Percentiles rank a stretch among this genome's conserved stretches.
Conservation (phyloP, 1,140 invertebrate species). For the Agrilus planipennis region DNA sequence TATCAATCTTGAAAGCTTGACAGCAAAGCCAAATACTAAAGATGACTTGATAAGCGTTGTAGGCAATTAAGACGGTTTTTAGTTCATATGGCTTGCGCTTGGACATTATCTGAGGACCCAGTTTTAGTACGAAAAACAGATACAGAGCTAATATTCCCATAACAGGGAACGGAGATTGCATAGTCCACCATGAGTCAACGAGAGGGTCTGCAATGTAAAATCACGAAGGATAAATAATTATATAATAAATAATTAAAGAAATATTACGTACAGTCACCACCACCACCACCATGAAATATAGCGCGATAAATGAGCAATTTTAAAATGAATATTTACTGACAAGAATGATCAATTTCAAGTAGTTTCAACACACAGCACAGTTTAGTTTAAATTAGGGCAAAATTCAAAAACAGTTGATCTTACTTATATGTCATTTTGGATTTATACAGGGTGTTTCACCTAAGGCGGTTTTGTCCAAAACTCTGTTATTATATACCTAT, state of each 20-base stretch:
- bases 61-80: conserved; percentile 48
- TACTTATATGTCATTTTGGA: too few species aligned
- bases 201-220: conserved; percentile 32
- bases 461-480: too few species aligned
- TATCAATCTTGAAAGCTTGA: conserved; percentile 22
- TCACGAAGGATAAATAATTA: too few species aligned
- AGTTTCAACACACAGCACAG: too few species aligned
- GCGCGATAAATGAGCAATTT: neutral
- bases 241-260: conserved; percentile 30
- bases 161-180: conserved; percentile 56
- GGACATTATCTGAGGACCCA: conserved; percentile 60
- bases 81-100: conserved; percentile 52
- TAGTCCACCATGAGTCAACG: conserved; percentile 58
- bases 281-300: neutral
- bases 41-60: conserved; percentile 58
- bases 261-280: too few species aligned
- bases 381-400: too few species aligned
- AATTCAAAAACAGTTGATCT: too few species aligned
- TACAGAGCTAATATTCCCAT: conserved; percentile 47
- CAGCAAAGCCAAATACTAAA: conserved; percentile 33
- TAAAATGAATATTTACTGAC: neutral
- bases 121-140: conserved; percentile 51
- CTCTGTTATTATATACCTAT: too few species aligned
- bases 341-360: conserved; percentile 1
- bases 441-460: too few species aligned